Base-by-base conservation (phyloP, 2,797 vertebrate genomes). In the Hozukius guyotensis region DNA sequence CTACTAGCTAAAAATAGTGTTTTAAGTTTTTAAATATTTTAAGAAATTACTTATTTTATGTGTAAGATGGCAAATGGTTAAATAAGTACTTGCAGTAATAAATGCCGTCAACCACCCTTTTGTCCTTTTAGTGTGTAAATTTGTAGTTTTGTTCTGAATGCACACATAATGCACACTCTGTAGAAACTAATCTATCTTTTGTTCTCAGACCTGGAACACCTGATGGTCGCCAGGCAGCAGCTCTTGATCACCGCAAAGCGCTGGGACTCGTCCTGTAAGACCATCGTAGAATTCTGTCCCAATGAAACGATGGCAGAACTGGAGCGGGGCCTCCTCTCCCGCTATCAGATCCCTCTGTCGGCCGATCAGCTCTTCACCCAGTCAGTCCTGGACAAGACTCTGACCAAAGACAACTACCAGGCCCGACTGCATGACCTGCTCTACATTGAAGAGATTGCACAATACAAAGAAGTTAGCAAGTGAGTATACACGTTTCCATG, bases 401-500 rank as follows among this genome's bases (percentile, higher is more conserved):
- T 99, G 93, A 99, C 97, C 92, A 97, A 97, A 95, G 96, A 96
- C 84, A 99, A 99, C 94, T 99, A 99, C 91, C 98, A 98, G 96
- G 96, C 98, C 69, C 97, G 98, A 67, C 95, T 99, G 74, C 99
- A 99, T 1, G 98, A 99, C 93, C 96, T 99, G 93, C 98, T 99
- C 80, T 99, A 99, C 85, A 99, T 99, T 38, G 99, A 99, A 91
- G 99, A 99, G 94, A 99, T 99, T 90, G 99, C 98, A 74, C 98
- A 99, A 90, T 99, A 99, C 87, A 99, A 99, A 93, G 99, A 99
- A 98, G 98, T 99, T 87, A 99, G 99, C 98, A 99, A 99, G 99
- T 99, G 94, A 98, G 99, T 97, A 36, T 4, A 34, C 7, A 25
- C 0, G 22, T 18, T 27, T 72, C 56, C 7, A 36, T 61, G 27